A percentile compares a stretch with the other conserved stretches of the same genome.
These are phyloP conservation scores for Tetragonula clypearis DNA, from an alignment of 1,140 invertebrate genomes.

Conservation along the genomic window DNA sequence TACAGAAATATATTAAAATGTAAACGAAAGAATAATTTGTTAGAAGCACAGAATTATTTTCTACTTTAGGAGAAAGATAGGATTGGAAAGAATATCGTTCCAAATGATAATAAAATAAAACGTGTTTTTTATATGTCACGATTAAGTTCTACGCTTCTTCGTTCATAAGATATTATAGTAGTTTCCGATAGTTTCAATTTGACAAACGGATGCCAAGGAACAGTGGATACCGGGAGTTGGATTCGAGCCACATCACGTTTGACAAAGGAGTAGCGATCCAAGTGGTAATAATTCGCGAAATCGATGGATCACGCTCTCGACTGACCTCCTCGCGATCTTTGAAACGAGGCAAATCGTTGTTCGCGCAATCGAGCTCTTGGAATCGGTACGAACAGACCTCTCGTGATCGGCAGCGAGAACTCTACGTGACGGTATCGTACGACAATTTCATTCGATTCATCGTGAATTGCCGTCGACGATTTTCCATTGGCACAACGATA, in stretches of 20 bases:
- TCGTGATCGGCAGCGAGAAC: slow-evolving; percentile 38
- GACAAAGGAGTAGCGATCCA: slow-evolving; percentile 29
- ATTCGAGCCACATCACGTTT: slow-evolving; percentile 31
- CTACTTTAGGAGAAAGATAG: background rate
- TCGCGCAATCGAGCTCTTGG: slow-evolving; percentile 46
- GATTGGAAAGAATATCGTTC: background rate
- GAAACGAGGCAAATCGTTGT: slow-evolving; percentile 60
- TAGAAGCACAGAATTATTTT: background rate
- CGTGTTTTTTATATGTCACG: background rate
- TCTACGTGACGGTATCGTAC: slow-evolving; percentile 69
- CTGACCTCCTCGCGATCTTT: slow-evolving; percentile 39
- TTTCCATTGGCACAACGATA: slow-evolving; percentile 39
- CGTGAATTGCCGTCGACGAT: slow-evolving; percentile 62
- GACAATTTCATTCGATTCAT: slow-evolving; percentile 61
- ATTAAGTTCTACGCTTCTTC: background rate
- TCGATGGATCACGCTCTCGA: slow-evolving; percentile 46
- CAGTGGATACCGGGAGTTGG: too few relatives aligned
- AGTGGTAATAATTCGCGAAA: slow-evolving; percentile 60
- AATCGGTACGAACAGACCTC: slow-evolving; percentile 43
- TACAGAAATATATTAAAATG: background rate
- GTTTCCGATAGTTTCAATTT: background rate
- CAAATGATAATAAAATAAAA: too few relatives aligned
- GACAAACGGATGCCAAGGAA: background rate
- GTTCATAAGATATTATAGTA: background rate
- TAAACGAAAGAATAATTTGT: background rate